phyloP scores from a whole-genome alignment of 2,113 vertebrate genomes.

The Pteronura brasiliensis region DNA sequence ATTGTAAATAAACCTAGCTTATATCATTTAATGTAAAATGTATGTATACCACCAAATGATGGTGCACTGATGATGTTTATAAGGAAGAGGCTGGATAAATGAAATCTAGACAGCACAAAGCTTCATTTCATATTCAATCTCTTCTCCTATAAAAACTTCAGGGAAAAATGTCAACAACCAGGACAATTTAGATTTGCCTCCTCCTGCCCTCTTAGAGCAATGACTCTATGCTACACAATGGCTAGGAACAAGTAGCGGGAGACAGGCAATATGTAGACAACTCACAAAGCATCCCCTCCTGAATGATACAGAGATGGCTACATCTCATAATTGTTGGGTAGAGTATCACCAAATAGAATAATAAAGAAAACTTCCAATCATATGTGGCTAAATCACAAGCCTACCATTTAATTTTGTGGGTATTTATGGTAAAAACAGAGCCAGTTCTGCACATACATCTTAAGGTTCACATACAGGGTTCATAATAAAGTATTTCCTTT shows the following conservation, averaged over 20 bases:
- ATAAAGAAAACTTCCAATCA: not conserved
- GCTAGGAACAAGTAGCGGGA: not conserved
- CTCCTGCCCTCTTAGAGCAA: not conserved
- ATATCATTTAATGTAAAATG: not conserved
- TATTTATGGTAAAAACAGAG: not conserved
- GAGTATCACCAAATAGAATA: not conserved
- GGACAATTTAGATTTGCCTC: not conserved
- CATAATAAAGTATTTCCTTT: not conserved
- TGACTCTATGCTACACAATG: not conserved
- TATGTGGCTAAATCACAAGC: not conserved
- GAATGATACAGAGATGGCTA: not conserved
- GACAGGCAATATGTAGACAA: not conserved
- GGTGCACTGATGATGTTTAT: not conserved
- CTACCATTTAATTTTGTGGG: not conserved
- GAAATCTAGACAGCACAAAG: not conserved
- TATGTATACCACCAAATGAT: not conserved
- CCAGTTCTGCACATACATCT: not conserved
- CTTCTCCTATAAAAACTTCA: not conserved
- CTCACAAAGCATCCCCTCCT: not conserved
- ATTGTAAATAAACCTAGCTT: conserved; percentile 31
- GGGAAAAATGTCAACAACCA: not conserved
- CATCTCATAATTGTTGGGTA: not conserved
- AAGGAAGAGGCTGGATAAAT: not conserved
- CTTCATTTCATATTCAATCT: not conserved
- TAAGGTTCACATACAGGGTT: not conserved